These are phyloP conservation scores for Labia minor DNA, from an alignment of 2,888 invertebrate species.

Conservation along the genomic window DNA sequence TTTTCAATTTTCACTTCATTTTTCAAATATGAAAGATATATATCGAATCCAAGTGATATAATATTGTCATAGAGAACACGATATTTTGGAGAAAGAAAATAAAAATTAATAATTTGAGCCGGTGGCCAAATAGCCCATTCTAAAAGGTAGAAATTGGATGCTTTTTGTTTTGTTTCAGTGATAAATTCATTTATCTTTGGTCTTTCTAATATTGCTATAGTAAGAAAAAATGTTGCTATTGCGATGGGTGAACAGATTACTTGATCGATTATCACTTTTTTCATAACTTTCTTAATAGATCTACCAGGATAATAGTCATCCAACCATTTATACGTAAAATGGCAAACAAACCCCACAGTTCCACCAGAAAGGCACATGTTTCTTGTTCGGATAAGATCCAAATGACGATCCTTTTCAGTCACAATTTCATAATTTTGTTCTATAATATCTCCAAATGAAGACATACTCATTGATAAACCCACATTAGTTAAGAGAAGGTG, in stretches of 20 bases:
- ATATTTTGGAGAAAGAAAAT: constrained; percentile 66
- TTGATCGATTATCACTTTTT: constrained; percentile 76
- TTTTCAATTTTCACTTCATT: constrained; percentile 40
- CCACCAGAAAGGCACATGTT: constrained; percentile 71
- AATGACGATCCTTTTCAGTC: constrained; percentile 42
- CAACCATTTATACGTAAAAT: constrained; percentile 73
- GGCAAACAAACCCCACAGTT: constrained; percentile 67
- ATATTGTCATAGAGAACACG: constrained; percentile 79
- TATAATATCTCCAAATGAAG: constrained; percentile 65
- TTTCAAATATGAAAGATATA: constrained; percentile 72
- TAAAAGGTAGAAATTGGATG: constrained; percentile 64
- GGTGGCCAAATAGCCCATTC: constrained; percentile 92
- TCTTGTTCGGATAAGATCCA: constrained; percentile 50
- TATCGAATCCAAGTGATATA: constrained; percentile 74
- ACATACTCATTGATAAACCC: constrained; percentile 60
- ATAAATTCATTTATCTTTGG: constrained; percentile 49
- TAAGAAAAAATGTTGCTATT: constrained; percentile 65
- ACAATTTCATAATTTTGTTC: constrained; percentile 67
- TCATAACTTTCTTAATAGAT: constrained; percentile 50
- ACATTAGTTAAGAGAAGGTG: constrained; percentile 71
- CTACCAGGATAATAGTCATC: constrained; percentile 62
- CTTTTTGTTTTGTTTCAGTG: constrained; percentile 60
- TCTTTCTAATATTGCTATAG: constrained; percentile 60
- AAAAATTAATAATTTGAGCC: constrained; percentile 87
- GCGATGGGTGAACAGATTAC: constrained; percentile 70